Conservation (phyloP, 2,113 vertebrate genomes). For the Ptychochromis oligacanthus region DNA sequence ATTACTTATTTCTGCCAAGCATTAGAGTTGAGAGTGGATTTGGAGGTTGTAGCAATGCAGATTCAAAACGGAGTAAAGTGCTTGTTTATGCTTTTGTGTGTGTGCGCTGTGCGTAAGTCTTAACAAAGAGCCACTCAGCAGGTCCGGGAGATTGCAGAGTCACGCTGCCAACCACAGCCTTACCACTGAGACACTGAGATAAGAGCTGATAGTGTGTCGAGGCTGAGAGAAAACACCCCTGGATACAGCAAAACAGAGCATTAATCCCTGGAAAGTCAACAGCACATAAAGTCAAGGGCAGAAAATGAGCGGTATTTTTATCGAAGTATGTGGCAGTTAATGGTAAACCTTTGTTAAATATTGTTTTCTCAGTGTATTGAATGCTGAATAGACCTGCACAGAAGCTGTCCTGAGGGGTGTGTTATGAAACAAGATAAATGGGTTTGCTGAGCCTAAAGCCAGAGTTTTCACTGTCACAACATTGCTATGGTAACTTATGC, state of each 20-base stretch:
- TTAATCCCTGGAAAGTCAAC: constrained; percentile 21
- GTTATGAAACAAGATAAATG: not conserved
- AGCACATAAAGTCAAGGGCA: not conserved
- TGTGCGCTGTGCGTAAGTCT: not conserved
- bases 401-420: not conserved
- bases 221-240: constrained; percentile 15
- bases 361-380: not conserved
- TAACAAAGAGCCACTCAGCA: constrained; percentile 44
- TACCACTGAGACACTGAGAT: constrained; percentile 22
- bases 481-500: not conserved
- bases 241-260: not conserved
- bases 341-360: not conserved
- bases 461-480: not conserved
- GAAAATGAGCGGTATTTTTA: constrained; percentile 17
- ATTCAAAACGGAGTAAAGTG: not conserved
- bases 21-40: not conserved
- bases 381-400: not conserved
- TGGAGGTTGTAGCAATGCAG: constrained; percentile 18
- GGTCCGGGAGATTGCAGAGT: constrained; percentile 38
- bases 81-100: constrained; percentile 10
- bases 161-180: constrained; percentile 15
- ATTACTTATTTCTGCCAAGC: not conserved
- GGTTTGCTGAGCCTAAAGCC: not conserved
- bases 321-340: not conserved
- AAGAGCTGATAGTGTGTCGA: constrained; percentile 25